Base-by-base conservation (phyloP, 2,797 vertebrate species). In the Gymnothorax reevesii region DNA sequence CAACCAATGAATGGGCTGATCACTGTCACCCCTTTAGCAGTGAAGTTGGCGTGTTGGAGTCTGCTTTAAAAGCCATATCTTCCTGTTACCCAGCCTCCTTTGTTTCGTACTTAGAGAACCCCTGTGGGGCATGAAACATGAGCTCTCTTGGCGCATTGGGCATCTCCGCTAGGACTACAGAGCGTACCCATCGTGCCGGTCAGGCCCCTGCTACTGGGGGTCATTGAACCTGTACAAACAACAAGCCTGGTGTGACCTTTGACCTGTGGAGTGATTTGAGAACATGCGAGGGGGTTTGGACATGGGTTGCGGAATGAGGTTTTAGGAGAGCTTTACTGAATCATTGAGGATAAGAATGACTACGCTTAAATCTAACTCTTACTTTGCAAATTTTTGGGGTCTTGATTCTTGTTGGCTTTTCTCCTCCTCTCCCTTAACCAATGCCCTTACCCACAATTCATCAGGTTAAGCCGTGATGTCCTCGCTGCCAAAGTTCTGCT, bases 1-100 rank as follows among this genome's bases (percentile, higher is more conserved):
- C 55, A 57, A 57, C 54, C 52, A 83, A 80, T 79, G 73, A 83
- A 83, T 83, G 54, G 80, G 85, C 64, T 57, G 17, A 42, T 42
- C 13, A 9, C 17, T 25, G 7, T 27, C n/a, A 12, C 7, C 25
- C 13, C 27, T 73, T 73, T 13, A 73, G 27, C 10, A 2, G 27
- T 42, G 25, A 27, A 13, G 60, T 71, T 9, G 27, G 66, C 9
- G n/a, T 25, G 66, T 7, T 22, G n/a, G 64, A 22, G n/a, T 27
- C 25, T 71, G 66, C 66, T 71, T 71, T 71, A 71, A 9, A 7
- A 71, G 59, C n/a, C 7, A 25, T 62, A 62, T 62, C 60, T 62
- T 17, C 60, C 60, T 20, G 15, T 62, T 4, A 71, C 7, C 25
- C 69, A 33, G 33, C 25, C 69, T 33, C 13, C 69, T 10, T 42